These are phyloP conservation scores for Lepidotrigona ventralis DNA, from an alignment of 1,140 invertebrate genomes.

Conservation along the genomic window DNA sequence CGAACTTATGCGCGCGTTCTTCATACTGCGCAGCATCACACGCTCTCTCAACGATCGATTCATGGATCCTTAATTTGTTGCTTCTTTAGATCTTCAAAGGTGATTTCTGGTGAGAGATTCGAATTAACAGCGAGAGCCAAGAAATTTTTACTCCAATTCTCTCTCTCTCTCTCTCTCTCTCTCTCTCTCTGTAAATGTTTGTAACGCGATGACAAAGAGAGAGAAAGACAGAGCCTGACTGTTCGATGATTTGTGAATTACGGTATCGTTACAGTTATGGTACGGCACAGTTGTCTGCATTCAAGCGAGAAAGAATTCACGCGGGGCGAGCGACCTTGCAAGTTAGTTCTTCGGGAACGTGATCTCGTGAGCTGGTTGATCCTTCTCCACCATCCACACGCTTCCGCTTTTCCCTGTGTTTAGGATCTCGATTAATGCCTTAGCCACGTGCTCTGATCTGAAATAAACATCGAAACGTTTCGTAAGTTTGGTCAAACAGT, in stretches of 20 bases:
- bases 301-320: conserved; percentile 56
- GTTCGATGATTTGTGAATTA: not conserved
- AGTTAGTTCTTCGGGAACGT: conserved; percentile 75
- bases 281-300: conserved; percentile 61
- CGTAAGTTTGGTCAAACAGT: not conserved
- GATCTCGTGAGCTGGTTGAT: conserved; percentile 83
- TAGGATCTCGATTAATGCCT: conserved; percentile 84
- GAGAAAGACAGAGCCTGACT: not conserved
- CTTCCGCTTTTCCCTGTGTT: conserved; percentile 85
- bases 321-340: not conserved
- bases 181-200: not conserved
- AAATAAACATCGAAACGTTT: conserved; percentile 61
- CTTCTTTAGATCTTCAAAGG: too few relatives aligned
- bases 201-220: not conserved
- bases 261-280: conserved; percentile 51
- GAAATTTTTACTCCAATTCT: too few relatives aligned
- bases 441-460: conserved; percentile 85
- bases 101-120: too few relatives aligned
- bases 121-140: too few relatives aligned
- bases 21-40: not conserved
- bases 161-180: too few relatives aligned
- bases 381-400: conserved; percentile 86
- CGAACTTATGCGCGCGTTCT: not conserved
- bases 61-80: not conserved
- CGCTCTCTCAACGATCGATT: not conserved